Conservation (phyloP, 2,888 invertebrate species). For the Thereva nobilitata region DNA sequence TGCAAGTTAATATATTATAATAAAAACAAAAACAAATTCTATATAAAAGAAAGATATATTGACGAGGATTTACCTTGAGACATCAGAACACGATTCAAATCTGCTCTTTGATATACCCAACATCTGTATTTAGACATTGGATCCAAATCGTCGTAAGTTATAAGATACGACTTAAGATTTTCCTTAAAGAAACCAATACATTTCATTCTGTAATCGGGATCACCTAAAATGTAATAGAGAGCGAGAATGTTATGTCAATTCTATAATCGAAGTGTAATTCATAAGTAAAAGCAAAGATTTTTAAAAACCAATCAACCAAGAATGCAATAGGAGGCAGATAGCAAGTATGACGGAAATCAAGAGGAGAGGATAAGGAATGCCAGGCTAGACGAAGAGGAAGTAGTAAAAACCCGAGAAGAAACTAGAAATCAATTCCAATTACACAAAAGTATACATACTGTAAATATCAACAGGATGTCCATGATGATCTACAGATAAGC, state of each 20-base stretch:
- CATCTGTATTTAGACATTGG: slow-evolving; percentile 94
- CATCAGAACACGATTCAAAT: slow-evolving; percentile 83
- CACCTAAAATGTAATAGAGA: slow-evolving; percentile 54
- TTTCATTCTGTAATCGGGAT: slow-evolving; percentile 94
- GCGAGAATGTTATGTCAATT: no score
- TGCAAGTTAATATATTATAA: slow-evolving; percentile 14
- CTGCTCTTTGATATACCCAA: slow-evolving; percentile 96
- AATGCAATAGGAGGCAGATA: no score
- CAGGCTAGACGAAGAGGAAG: no score
- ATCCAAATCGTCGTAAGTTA: slow-evolving; percentile 95
- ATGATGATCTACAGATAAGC: slow-evolving; percentile 92
- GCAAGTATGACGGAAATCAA: no score
- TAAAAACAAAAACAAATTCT: slow-evolving; percentile 40
- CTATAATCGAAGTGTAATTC: no score
- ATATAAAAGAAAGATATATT: slow-evolving; percentile 5
- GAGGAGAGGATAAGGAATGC: no score
- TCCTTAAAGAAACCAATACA: slow-evolving; percentile 99
- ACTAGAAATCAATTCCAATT: slow-evolving; percentile 47
- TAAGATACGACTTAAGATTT: slow-evolving; percentile 92
- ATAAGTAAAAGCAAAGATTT: no score
- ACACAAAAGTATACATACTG: slow-evolving; percentile 54
- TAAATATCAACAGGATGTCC: slow-evolving; percentile 95
- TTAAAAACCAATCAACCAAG: no score
- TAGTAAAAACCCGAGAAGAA: slow-evolving; percentile 7
- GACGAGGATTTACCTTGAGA: slow-evolving; percentile 61